Evolutionary conservation across 2,888 invertebrate species (phyloP).

Genomic region (Athripsodes cinereus): DNA sequence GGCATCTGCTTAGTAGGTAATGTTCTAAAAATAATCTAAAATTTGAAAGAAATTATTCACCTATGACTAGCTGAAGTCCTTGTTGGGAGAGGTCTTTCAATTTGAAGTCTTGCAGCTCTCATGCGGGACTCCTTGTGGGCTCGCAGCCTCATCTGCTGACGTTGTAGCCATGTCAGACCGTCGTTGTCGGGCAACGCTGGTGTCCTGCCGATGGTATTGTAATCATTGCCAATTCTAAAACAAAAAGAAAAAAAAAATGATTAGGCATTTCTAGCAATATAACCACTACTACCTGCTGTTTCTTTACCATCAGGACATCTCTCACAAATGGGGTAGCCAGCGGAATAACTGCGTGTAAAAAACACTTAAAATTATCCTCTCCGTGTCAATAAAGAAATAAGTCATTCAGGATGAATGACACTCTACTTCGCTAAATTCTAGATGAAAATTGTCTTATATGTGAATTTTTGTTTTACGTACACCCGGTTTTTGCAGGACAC

Average conservation of each 20-base stretch:
- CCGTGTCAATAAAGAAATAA: too few species aligned
- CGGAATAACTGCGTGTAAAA: too few species aligned
- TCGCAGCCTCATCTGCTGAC: slow-evolving; percentile 74
- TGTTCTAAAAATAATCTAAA: not conserved
- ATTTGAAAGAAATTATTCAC: slow-evolving; percentile 29
- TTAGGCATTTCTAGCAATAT: not conserved
- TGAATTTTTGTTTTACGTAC: too few species aligned
- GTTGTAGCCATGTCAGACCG: slow-evolving; percentile 73
- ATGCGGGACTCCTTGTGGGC: slow-evolving; percentile 69
- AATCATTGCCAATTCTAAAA: slow-evolving; percentile 13
- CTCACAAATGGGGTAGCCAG: too few species aligned
- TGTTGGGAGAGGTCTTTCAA: slow-evolving; percentile 54
- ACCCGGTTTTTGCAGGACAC: too few species aligned
- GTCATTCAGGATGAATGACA: too few species aligned
- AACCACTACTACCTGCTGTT: too few species aligned
- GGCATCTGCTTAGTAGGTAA: too few species aligned
- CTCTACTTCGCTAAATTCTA: too few species aligned
- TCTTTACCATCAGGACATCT: too few species aligned
- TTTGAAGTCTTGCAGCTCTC: slow-evolving; percentile 64
- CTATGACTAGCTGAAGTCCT: slow-evolving; percentile 46
- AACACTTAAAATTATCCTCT: too few species aligned
- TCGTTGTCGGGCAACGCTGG: slow-evolving; percentile 25
- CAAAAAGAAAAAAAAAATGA: not conserved
- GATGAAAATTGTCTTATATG: too few species aligned
- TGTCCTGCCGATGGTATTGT: slow-evolving; percentile 3